Evolutionary conservation across 2,113 vertebrate genomes (phyloP).

Genomic region (Proteles cristata): DNA sequence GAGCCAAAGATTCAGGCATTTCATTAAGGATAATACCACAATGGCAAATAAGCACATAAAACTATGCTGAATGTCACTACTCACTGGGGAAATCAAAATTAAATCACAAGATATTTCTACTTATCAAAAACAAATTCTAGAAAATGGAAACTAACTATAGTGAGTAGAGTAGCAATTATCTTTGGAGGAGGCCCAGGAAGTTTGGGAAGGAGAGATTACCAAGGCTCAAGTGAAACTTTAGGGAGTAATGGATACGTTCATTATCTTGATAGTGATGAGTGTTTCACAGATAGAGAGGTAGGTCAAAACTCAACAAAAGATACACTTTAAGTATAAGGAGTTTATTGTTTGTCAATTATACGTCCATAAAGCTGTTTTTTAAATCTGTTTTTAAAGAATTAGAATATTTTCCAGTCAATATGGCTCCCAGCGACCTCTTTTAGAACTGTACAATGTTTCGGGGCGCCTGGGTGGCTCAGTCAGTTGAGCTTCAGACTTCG

Average conservation of each 20-base stretch:
- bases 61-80: neutral
- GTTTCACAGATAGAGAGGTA: neutral
- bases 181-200: neutral
- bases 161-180: neutral
- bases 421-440: neutral
- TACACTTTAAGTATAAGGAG: neutral
- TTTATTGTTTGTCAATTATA: neutral
- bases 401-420: neutral
- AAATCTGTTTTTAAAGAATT: neutral
- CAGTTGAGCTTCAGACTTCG: no score
- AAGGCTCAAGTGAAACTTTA: neutral
- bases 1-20: neutral
- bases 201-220: neutral
- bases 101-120: neutral
- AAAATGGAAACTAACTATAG: neutral
- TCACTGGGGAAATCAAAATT: neutral
- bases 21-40: neutral
- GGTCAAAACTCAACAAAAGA: conserved; percentile 23
- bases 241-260: neutral
- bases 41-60: neutral
- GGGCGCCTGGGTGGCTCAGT: no score
- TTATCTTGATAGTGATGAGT: neutral
- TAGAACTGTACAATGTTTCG: neutral
- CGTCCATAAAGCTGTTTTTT: neutral
- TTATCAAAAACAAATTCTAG: neutral